Conservation (phyloP, 2,113 vertebrate species). For the Sapayoa aenigma region DNA sequence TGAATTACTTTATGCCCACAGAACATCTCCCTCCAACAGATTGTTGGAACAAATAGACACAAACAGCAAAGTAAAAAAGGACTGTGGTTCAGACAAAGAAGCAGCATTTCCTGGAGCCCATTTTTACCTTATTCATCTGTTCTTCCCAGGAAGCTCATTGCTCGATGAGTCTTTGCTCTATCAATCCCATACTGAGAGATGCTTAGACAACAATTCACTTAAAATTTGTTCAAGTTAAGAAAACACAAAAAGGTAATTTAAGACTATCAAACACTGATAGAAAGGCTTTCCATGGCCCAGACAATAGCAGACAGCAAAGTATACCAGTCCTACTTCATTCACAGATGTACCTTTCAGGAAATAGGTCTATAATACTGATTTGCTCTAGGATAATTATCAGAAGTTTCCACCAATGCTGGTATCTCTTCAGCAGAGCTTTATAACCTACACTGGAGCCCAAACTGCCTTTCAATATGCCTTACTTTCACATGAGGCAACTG, state of each 20-base stretch:
- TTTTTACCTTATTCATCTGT: background rate
- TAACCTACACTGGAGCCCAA: background rate
- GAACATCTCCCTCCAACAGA: background rate
- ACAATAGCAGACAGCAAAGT: background rate
- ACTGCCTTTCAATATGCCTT: background rate
- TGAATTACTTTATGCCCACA: fast-evolving
- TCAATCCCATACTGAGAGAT: background rate
- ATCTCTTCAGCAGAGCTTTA: background rate
- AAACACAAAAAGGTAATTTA: background rate
- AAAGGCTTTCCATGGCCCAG: background rate
- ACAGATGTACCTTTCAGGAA: fast-evolving
- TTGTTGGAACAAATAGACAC: background rate
- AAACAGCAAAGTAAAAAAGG: background rate
- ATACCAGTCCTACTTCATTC: background rate
- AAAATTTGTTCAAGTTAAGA: background rate
- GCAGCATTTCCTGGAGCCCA: background rate
- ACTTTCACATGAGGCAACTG: background rate
- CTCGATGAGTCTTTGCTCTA: background rate
- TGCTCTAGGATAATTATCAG: background rate
- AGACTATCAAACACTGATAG: background rate
- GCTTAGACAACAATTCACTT: background rate
- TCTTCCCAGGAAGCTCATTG: background rate
- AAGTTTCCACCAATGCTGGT: background rate
- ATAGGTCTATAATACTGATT: background rate
- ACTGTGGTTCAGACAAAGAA: background rate